Evolutionary conservation across 92 coral and sea anemone genomes (phyloP).

Genomic region (Anthopleura xanthogrammica): DNA sequence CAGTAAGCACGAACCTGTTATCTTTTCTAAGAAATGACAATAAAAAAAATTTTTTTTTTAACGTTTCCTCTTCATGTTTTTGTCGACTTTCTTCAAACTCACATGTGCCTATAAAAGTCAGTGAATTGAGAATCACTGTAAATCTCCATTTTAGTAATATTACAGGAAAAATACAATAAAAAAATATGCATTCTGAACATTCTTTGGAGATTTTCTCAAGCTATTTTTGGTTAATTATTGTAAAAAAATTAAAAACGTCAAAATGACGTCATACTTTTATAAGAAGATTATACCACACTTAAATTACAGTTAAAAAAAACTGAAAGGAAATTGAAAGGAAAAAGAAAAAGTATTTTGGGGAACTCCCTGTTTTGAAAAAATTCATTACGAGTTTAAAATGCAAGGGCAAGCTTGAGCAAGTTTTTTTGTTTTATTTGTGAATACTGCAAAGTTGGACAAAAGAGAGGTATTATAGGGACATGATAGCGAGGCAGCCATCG

Average conservation of each 20-base stretch:
- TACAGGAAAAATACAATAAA: too few relatives aligned
- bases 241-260: neutral
- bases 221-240: neutral
- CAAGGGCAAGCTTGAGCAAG: conserved; percentile 14
- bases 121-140: too few relatives aligned
- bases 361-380: neutral
- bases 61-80: neutral
- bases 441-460: neutral
- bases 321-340: conserved; percentile 4
- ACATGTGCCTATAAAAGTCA: too few relatives aligned
- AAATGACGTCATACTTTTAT: conserved; percentile 12
- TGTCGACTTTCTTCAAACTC: too few relatives aligned
- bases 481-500: conserved; percentile 49
- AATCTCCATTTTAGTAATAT: too few relatives aligned
- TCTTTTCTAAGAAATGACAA: neutral
- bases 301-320: conserved; percentile 5
- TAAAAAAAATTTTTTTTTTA: neutral
- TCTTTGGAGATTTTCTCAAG: neutral
- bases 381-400: neutral
- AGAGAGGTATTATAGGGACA: conserved; percentile 15
- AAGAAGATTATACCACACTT: neutral
- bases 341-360: neutral
- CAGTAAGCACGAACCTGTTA: neutral
- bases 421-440: neutral
- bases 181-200: too few relatives aligned